Evolutionary conservation across 2,888 invertebrate genomes (phyloP).

Genomic region (Orchestes rusci): DNA sequence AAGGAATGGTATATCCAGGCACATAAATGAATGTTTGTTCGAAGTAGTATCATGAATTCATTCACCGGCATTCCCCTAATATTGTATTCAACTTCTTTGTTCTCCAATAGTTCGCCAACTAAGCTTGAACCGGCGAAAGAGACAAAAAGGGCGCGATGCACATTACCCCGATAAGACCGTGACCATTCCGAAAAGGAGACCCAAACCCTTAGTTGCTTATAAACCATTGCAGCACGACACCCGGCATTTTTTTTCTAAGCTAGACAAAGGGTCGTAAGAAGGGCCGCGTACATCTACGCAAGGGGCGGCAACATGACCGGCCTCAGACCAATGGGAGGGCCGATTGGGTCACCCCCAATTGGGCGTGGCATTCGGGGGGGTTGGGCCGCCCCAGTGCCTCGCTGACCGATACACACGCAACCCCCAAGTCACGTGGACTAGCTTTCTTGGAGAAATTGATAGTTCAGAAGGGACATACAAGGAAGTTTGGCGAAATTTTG

Average conservation of each 20-base stretch:
- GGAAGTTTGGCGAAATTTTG: conserved; percentile 14
- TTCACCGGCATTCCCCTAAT: too few relatives aligned
- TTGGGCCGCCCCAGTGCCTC: conserved; percentile 24
- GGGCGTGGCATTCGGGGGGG: conserved; percentile 21
- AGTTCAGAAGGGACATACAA: conserved; percentile 19
- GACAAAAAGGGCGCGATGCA: too few relatives aligned
- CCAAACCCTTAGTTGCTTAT: background rate
- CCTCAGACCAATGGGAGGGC: conserved; percentile 10
- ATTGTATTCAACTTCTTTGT: too few relatives aligned
- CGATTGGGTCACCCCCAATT: conserved; percentile 16
- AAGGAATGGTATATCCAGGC: too few relatives aligned
- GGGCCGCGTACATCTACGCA: conserved; percentile 24
- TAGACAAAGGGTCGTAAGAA: conserved; percentile 24
- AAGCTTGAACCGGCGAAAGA: too few relatives aligned
- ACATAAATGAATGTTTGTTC: too few relatives aligned
- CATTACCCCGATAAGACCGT: too few relatives aligned
- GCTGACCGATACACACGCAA: conserved; percentile 25
- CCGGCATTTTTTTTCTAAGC: conserved; percentile 16
- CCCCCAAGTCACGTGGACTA: conserved; percentile 20
- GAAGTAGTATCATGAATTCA: too few relatives aligned
- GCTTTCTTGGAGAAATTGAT: conserved; percentile 21
- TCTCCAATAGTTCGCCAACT: too few relatives aligned
- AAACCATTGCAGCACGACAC: conserved; percentile 11
- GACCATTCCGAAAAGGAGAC: background rate
- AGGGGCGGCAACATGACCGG: conserved; percentile 12